Conservation (phyloP, 2,113 vertebrate genomes). For the Myrmophylax atrothorax region DNA sequence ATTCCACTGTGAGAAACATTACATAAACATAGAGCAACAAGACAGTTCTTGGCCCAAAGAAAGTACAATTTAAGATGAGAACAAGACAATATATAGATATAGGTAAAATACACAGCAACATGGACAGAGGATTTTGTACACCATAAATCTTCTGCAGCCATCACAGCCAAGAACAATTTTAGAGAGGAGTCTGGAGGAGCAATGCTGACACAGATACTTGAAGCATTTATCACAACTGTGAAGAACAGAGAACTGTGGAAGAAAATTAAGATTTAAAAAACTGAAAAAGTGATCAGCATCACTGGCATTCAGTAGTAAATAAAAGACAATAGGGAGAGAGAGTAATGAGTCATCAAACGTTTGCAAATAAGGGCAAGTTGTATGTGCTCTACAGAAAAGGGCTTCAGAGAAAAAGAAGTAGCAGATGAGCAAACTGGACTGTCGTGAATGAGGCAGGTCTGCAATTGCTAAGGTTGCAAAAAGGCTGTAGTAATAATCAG, state of each 20-base stretch:
- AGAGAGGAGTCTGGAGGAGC: background rate
- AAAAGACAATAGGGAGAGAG: background rate
- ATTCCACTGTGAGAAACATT: background rate
- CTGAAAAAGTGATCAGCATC: background rate
- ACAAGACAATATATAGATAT: background rate
- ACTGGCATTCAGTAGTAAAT: background rate
- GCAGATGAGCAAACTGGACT: background rate
- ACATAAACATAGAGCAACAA: background rate
- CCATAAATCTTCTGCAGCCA: background rate
- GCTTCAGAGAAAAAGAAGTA: background rate
- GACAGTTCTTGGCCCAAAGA: background rate
- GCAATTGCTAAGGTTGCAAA: background rate
- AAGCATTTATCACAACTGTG: background rate
- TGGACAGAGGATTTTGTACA: background rate
- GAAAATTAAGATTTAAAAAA: background rate
- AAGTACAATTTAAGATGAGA: background rate
- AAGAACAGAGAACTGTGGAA: background rate
- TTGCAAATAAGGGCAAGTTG: background rate
- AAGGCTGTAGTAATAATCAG: background rate
- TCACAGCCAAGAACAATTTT: background rate
- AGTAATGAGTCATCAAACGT: background rate
- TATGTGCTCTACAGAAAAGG: background rate
- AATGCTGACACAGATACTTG: background rate
- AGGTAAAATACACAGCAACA: background rate
- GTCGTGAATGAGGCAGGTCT: background rate